These are phyloP conservation scores for Camelus dromedarius DNA, from an alignment of 2,113 vertebrate genomes.

Conservation along the genomic window DNA sequence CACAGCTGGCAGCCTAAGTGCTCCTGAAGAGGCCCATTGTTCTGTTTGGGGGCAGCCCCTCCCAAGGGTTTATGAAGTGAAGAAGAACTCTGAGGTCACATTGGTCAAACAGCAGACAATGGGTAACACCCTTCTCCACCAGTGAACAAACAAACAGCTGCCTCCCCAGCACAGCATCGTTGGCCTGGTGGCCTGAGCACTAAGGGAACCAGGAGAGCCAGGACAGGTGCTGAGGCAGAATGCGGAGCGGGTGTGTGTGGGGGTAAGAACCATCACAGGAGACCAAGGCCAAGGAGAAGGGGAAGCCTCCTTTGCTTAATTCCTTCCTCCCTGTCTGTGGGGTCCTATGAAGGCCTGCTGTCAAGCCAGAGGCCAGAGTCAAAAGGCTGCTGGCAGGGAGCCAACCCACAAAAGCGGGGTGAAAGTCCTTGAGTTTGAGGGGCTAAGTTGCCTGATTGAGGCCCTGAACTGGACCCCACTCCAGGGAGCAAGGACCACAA, in stretches of 20 bases:
- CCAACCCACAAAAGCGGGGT: not conserved
- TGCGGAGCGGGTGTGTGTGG: too few species aligned
- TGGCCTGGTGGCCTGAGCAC: not conserved
- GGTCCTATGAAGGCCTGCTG: not conserved
- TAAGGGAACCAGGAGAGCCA: not conserved
- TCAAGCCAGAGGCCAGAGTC: not conserved
- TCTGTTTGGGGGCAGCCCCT: slow-evolving; percentile 59
- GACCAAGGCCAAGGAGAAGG: not conserved
- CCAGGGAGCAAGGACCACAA: not conserved
- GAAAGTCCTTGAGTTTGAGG: not conserved
- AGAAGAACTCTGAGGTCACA: slow-evolving; percentile 80
- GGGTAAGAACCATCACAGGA: not conserved
- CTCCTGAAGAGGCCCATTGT: slow-evolving; percentile 61
- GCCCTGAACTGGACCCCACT: not conserved
- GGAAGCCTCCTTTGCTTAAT: not conserved
- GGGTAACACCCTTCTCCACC: slow-evolving; percentile 31
- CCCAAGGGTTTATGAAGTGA: slow-evolving; percentile 75
- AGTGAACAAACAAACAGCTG: slow-evolving; percentile 57
- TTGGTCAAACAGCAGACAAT: slow-evolving; percentile 57
- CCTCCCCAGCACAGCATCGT: not conserved
- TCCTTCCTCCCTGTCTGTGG: not conserved
- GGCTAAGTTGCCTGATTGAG: not conserved
- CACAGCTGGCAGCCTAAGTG: not conserved
- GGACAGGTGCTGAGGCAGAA: not conserved
- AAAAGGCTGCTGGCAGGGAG: not conserved